Evolutionary conservation across 2,888 invertebrate species (phyloP), one percentile per base, ranked within the genome.

Genomic region (Hirtodrosophila alboralis): DNA sequence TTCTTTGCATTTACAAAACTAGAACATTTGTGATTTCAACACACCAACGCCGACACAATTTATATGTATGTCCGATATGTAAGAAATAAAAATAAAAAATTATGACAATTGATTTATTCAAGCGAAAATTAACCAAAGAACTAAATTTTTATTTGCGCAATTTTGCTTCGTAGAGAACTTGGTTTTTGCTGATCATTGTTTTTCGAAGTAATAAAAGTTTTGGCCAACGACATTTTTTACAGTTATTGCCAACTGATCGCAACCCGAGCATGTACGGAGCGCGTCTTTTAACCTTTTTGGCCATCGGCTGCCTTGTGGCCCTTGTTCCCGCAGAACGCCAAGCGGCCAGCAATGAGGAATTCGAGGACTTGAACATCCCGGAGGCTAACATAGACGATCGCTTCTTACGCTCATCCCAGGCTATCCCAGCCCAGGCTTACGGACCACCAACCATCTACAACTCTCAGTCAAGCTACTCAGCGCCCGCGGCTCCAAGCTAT

Each of bases 351-450:
- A 47, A 43, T 18, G 69, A 75, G 41, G 37, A 59, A 21, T n/a
- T 67, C 7, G 67, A 70, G 21, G 81, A 77, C 9, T n/a, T 75
- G 8, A 45, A 33, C 21, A 34, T 65, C 5, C 61, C 67, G 7
- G 71, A 65, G n/a, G 30, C 33, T 18, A 58, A 23, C 34, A 26
- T 48, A 4, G 66, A 72, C 8, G 59, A 65, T 4, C 79, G 76
- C 0, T 61, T 31, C 40, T 38, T 53, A 1, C 68, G 71, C 9
- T 43, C 70, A 5, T 14, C 52, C n/a, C 33, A 34, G 4, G 51
- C 43, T 4, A 77, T 80, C 41, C 75, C 79, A 0, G 4, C 48
- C 0, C 72, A 66, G 56, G 79, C 83, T 0, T 78, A 83, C 38
- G 79, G 66, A 8, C 54, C 78, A 8, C 79, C 77, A 16, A 37